Evolutionary conservation across 2,888 invertebrate species (phyloP), one percentile per base, ranked within the genome.

Genomic region (Altica lythri): DNA sequence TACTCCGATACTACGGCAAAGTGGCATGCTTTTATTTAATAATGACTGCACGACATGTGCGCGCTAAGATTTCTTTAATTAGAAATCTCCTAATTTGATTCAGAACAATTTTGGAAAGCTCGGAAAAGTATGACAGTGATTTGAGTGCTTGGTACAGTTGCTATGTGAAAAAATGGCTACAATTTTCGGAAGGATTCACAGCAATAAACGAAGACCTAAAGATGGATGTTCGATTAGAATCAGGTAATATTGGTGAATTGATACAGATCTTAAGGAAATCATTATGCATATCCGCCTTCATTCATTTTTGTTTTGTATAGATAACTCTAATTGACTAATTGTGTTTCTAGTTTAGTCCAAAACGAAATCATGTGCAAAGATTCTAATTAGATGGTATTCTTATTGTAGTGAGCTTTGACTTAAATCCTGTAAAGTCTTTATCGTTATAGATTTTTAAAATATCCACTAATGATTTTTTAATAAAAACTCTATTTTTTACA

Each of bases 201-300:
- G 58, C 9, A 59, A 57, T 29, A 61, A 59, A 18, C 59, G 55
- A 37, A 61, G 54, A 27, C 57, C 57, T 43, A 54, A 59, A 42
- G 54, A 34, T 25, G 53, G 30, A 13, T 51, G 53, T 37, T 48
- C 60, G 10, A 53, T 61, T 16, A 59, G 58, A 35, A 58, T 64
- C 51, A 64, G 64, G 64, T 64, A 62, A 55, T 38, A n/a, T 27
- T 27, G n/a, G n/a, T n/a, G n/a, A n/a, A n/a, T n/a, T n/a, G n/a
- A n/a, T n/a, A n/a, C n/a, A n/a, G n/a, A n/a, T n/a, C n/a, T n/a
- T n/a, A n/a, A n/a, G n/a, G n/a, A n/a, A n/a, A n/a, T n/a, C n/a
- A n/a, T n/a, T n/a, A n/a, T n/a, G n/a, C n/a, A n/a, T n/a, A n/a
- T n/a, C n/a, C n/a, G n/a, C n/a, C n/a, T n/a, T n/a, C n/a, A n/a